Evolutionary conservation across 92 coral and sea anemone species (phyloP), one percentile per base, ranked within the genome.

Genomic region (Phenganax stokvisi): DNA sequence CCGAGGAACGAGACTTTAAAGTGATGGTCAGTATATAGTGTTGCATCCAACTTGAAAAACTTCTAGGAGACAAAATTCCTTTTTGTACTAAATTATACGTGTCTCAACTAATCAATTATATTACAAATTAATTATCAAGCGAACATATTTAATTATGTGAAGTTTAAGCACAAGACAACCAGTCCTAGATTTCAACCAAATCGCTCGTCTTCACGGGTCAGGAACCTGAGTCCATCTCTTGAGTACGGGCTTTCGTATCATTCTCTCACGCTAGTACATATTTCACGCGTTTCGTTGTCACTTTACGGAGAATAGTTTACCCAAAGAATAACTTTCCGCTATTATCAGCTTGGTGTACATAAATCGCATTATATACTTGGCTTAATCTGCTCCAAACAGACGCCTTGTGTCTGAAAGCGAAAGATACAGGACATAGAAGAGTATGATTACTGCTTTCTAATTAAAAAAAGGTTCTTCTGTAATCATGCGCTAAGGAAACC

Each of bases 301-400:
- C 81, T 57, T 64, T 76, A 57, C 30, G 25, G 71, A 69, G 56
- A 58, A 55, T 51, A 76, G 81, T 76, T 76, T 57, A 76, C 56
- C 70, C 25, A 57, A 31, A 15, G 81, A 70, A 77, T 77, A 77
- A 60, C 72, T 77, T 77, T 65, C 37, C 71, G 2, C 81, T 59
- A 77, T 57, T 77, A 64, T 77, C 70, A 25, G 27, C 55, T 12
- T 0, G 8, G 17, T 62, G 37, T 79, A 79, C 83, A 63, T 47
- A 65, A 79, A 79, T 60, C 17, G 30, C 56, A 63, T 79, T 79
- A 64, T 64, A 57, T 53, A 51, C 74, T 79, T 65, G 83, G 10
- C 52, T 16, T 79, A 64, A 79, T 79, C 83, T 60, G 61, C 30
- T 20, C 51, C 51, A 28, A 63, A 20, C 53, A 47, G 69, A n/a